phyloP scores from a whole-genome alignment of 2,113 vertebrate genomes.

The Pseudopodoces humilis region DNA sequence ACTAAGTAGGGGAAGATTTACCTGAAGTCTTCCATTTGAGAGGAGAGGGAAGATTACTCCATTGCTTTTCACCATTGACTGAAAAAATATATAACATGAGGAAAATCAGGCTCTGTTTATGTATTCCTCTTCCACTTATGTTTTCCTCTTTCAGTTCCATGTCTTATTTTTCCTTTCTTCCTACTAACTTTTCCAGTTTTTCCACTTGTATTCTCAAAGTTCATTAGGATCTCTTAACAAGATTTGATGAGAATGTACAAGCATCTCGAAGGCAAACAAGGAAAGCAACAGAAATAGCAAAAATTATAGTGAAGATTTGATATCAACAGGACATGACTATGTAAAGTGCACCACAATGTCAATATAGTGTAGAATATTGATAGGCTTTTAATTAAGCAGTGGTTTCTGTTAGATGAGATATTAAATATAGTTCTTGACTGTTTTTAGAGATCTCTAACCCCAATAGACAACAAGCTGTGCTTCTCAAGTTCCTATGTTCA shows the following conservation, averaged over 20 bases:
- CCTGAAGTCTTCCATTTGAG: not conserved
- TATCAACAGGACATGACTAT: not conserved
- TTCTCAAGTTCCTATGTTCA: not conserved
- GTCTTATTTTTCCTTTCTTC: not conserved
- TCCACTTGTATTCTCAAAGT: not conserved
- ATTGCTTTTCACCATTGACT: not conserved
- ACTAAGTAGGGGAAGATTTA: not conserved
- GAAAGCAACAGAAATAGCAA: not conserved
- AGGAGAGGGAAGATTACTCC: not conserved
- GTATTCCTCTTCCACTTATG: not conserved
- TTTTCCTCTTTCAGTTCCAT: not conserved
- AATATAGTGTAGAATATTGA: not conserved
- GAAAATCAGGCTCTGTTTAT: not conserved
- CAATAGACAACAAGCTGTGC: not conserved
- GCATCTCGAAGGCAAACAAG: constrained; percentile 1
- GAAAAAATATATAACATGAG: not conserved
- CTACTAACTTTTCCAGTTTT: not conserved
- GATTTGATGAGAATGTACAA: not conserved
- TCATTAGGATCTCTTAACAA: constrained; percentile 11
- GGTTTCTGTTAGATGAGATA: not conserved
- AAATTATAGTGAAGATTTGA: not conserved
- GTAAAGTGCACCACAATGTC: not conserved
- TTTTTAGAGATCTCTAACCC: not conserved
- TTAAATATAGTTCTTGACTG: not conserved
- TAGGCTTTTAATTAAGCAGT: constrained; percentile 8